Base-by-base conservation (phyloP, 2,113 vertebrate genomes). In the Lepisosteus osseus region DNA sequence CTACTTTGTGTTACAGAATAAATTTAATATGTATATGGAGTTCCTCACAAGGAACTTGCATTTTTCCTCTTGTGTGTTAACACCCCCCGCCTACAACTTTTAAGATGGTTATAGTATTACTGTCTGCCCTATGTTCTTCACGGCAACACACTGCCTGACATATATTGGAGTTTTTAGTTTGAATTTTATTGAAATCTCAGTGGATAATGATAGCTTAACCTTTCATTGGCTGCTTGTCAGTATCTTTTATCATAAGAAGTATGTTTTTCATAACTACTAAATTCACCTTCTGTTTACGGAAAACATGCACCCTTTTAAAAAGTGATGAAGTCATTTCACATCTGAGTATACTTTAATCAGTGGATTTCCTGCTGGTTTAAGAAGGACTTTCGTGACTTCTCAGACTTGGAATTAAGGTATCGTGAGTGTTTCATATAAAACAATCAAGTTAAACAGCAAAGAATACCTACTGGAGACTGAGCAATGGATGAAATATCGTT, bases 221-320 rank as follows among this genome's bases (percentile, higher is more conserved):
- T 59, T 59, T 15, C 57, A 5, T 59, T 59, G 57, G 57, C 57
- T 59, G 4, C 57, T 13, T 59, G n/a, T 59, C 57, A 59, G 57
- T 59, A 59, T 59, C 29, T 55, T 55, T 7, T 55, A 55, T 55
- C 54, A 55, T 13, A 59, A 13, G 6, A n/a, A 15, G 57, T 59
- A 59, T 59, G 57, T 59, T 59, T 55, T 59, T 59, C 57, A 59
- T 59, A 59, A 59, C 57, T 59, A 13, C 14, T 13, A 59, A 15
- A 59, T n/a, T 13, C 14, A 59, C n/a, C 57, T 15, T 11, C 5
- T 59, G n/a, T 59, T 59, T 59, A 59, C 57, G 4, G 3, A 59
- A 59, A 59, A 59, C 57, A 59, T 59, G 12, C 4, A 59, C 57
- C 57, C 57, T 59, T 59, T 15, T 59, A 59, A n/a, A 59, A 4